A percentile compares a stretch with the other conserved stretches of the same genome.
phyloP scores from a whole-genome alignment of 2,113 vertebrate genomes.

The Hirundichthys speculiger region DNA sequence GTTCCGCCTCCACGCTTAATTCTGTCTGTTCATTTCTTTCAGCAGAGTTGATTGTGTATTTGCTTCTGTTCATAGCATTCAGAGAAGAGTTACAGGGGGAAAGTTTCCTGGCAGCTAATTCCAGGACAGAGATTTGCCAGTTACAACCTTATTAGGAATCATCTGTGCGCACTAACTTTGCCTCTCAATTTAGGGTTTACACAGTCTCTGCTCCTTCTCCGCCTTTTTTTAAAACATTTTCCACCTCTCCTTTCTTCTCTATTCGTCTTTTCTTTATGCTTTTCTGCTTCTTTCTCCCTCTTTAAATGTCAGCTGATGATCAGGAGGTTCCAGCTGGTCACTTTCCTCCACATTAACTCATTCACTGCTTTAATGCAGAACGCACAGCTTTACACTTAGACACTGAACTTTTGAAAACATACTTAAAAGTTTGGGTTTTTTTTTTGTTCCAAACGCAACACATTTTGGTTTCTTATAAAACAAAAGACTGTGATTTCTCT shows the following conservation, averaged over 20 bases:
- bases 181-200: constrained; percentile 68
- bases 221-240: constrained; percentile 14
- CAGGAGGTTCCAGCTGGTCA: constrained; percentile 70
- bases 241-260: constrained; percentile 26
- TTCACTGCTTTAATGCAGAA: constrained; percentile 14
- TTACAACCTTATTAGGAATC: constrained; percentile 86
- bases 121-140: constrained; percentile 70
- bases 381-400: too few relatives aligned
- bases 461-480: constrained; percentile 22
- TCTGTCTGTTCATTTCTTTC: constrained; percentile 43
- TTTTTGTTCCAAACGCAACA: constrained; percentile 9
- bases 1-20: constrained; percentile 18
- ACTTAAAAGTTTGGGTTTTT: constrained; percentile 7
- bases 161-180: constrained; percentile 59
- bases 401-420: constrained; percentile 4
- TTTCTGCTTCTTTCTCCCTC: constrained; percentile 20
- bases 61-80: constrained; percentile 71
- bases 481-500: constrained; percentile 16
- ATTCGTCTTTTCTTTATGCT: constrained; percentile 22
- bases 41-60: constrained; percentile 57
- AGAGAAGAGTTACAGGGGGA: constrained; percentile 66
- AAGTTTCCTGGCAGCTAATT: constrained; percentile 80
- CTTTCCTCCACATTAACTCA: constrained; percentile 3
- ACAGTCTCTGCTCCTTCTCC: constrained; percentile 47
- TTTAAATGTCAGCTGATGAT: constrained; percentile 77